A percentile compares a stretch with the other conserved stretches of the same genome.
phyloP scores from a whole-genome alignment of 2,113 vertebrate species.

The Felis catus region DNA sequence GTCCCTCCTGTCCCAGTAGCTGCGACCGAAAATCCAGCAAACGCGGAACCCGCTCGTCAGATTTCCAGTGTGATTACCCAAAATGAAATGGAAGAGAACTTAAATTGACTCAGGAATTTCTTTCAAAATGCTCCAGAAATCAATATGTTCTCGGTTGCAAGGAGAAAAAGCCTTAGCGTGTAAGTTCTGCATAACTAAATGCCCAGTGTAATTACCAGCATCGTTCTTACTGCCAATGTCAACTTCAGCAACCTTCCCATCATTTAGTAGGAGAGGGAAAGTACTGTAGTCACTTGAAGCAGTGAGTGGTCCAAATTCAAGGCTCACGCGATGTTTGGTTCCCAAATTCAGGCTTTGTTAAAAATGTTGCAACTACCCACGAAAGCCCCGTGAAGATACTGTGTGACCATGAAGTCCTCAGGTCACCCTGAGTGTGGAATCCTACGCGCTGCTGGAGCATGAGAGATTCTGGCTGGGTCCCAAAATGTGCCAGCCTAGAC shows the following conservation, averaged over 20 bases:
- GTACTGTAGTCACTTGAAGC: slow-evolving; percentile 15
- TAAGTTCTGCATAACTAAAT: neutral
- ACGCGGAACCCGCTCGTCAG: neutral
- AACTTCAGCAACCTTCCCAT: slow-evolving; percentile 23
- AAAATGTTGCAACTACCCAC: slow-evolving; percentile 14
- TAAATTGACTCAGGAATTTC: slow-evolving; percentile 38
- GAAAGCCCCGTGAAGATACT: neutral
- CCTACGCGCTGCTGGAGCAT: slow-evolving; percentile 37
- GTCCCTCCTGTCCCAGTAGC: slow-evolving; percentile 40
- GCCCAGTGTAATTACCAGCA: slow-evolving; percentile 38
- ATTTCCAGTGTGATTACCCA: neutral
- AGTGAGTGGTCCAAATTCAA: neutral
- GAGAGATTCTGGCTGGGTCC: slow-evolving; percentile 5
- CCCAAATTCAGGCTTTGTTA: slow-evolving; percentile 56
- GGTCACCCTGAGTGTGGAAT: neutral
- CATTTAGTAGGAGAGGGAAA: neutral
- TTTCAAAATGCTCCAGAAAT: slow-evolving; percentile 32
- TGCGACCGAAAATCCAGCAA: neutral
- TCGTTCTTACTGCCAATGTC: slow-evolving; percentile 17
- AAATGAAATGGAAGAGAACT: neutral
- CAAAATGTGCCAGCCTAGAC: slow-evolving; percentile 46
- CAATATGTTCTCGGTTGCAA: neutral
- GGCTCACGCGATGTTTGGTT: neutral
- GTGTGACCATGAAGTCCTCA: accelerated
- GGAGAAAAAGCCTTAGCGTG: neutral